A percentile compares a stretch with the other conserved stretches of the same genome.
Evolutionary conservation across 2,797 vertebrate species (phyloP).

Genomic region (Tapirus indicus): DNA sequence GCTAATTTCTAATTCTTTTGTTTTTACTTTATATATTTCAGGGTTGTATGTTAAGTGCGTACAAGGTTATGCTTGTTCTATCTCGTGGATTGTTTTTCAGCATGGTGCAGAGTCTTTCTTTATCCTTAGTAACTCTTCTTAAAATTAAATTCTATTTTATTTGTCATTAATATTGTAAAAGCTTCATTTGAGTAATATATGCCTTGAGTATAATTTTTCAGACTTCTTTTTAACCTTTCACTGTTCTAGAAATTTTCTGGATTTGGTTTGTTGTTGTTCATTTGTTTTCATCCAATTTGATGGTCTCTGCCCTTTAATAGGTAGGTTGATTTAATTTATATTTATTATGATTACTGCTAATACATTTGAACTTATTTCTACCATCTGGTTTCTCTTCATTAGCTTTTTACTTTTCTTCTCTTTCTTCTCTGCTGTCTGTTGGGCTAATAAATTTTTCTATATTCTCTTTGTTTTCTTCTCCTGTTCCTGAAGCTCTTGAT

Average conservation of each 20-base stretch:
- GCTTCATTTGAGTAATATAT: neutral
- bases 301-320: slow-evolving; percentile 57
- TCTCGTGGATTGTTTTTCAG: neutral
- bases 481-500: neutral
- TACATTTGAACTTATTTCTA: slow-evolving; percentile 36
- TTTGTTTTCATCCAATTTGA: slow-evolving; percentile 51
- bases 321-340: slow-evolving; percentile 38
- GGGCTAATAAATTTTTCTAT: neutral
- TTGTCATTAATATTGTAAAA: slow-evolving; percentile 1
- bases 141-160: neutral
- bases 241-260: slow-evolving; percentile 17
- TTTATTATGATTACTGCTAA: slow-evolving; percentile 31
- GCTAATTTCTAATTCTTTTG: neutral
- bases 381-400: slow-evolving; percentile 32
- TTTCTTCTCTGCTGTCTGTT: neutral
- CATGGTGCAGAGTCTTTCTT: neutral
- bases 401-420: slow-evolving; percentile 24
- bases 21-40: neutral
- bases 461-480: neutral
- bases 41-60: neutral
- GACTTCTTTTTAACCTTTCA: slow-evolving; percentile 38
- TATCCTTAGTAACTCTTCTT: neutral
- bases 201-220: slow-evolving; percentile 23
- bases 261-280: slow-evolving; percentile 28
- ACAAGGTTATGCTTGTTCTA: neutral